Conservation (phyloP, 2,113 vertebrate genomes). For the Micronycteris hirsuta region DNA sequence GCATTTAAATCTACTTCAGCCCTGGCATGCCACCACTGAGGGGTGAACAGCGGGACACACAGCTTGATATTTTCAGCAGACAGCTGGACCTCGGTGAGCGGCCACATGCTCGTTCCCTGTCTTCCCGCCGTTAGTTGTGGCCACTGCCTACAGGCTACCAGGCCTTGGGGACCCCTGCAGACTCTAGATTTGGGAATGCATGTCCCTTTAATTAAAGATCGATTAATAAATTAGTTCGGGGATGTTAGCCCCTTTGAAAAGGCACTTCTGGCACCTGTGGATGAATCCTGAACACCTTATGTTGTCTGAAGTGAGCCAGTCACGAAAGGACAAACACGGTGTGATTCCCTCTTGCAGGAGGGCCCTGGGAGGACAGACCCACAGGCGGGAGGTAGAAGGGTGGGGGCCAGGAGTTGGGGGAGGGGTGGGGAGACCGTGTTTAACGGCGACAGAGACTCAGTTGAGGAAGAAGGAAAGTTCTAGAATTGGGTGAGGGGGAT, state of each 20-base stretch:
- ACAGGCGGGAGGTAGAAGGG: background rate
- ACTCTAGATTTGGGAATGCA: background rate
- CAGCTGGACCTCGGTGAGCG: accelerated
- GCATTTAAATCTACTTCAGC: background rate
- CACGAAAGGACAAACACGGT: accelerated
- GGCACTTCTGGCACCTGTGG: background rate
- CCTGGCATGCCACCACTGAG: accelerated
- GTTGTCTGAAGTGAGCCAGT: background rate
- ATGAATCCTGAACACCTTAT: accelerated
- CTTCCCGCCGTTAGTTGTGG: accelerated
- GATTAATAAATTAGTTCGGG: background rate
- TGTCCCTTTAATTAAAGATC: background rate
- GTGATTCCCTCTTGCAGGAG: accelerated
- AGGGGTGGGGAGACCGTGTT: accelerated
- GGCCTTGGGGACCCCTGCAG: background rate
- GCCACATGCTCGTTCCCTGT: accelerated
- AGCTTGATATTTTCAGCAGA: accelerated
- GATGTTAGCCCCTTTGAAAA: background rate
- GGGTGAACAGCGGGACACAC: accelerated
- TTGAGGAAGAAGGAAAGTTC: background rate
- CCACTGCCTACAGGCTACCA: no score
- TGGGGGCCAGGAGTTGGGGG: accelerated
- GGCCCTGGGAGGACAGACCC: accelerated
- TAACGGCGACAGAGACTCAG: accelerated
- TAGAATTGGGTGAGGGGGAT: background rate